Evolutionary conservation across 1,140 invertebrate species (phyloP), one percentile per base, ranked within the genome.

Genomic region (Cotesia vestalis): DNA sequence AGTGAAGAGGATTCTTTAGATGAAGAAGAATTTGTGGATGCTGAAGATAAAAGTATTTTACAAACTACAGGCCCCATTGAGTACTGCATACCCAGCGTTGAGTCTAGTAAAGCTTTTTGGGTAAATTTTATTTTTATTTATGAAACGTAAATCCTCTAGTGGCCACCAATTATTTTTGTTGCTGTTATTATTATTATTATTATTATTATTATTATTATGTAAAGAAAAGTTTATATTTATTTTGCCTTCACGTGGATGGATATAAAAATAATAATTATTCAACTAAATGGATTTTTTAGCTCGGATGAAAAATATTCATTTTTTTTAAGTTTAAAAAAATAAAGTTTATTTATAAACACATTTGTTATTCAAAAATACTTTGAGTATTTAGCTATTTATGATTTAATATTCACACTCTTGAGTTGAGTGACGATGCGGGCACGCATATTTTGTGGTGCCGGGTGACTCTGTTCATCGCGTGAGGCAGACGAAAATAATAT

Each of bases 401-500:
- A 17, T 14, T 57, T 14, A 57, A 57, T 52, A 17, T 5, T 14
- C 46, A 35, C 51, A 53, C 17, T 53, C 40, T 46, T 46, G 40
- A 46, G 40, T 46, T 46, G 40, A 46, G 40, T 46, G 40, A 46
- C 40, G 12, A 68, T 12, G 55, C 55, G 14, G 51, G 60, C 40
- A 63, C 38, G 51, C 69, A 63, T 77, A 75, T 76, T 75, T 75
- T 72, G 83, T 85, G 79, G 84, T 85, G 83, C 81, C 84, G 84
- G 83, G 84, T 81, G 83, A 78, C 75, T 72, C 61, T 55, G 40
- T 46, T 35, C 68, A 40, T 76, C 75, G 77, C 76, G 81, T 81
- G 81, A 79, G 77, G 77, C 79, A 81, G 81, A 82, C 83, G 66
- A 82, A 85, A 85, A 85, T 46, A 46, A 46, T 84, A 85, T 84